Evolutionary conservation across 1,140 invertebrate species (phyloP).

Genomic region (Doryteuthis pealeii): DNA sequence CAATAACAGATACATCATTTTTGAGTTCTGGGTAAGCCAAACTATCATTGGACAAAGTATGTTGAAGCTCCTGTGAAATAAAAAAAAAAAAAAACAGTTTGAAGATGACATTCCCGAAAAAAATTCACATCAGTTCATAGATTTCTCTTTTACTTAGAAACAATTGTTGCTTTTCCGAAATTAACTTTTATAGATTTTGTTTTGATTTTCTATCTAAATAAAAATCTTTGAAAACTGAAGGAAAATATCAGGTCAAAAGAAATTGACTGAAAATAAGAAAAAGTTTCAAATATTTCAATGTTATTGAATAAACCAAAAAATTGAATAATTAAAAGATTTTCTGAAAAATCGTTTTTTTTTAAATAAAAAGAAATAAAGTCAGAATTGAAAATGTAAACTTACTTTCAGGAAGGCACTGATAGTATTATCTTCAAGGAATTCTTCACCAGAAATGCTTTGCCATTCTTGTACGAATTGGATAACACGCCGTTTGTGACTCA

Average conservation of each 20-base stretch:
- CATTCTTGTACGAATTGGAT: conserved; percentile 80
- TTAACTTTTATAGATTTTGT: too few relatives aligned
- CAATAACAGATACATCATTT: conserved; percentile 51
- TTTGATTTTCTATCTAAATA: too few relatives aligned
- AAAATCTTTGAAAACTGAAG: too few relatives aligned
- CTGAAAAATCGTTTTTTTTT: background rate
- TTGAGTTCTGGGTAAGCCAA: conserved; percentile 49
- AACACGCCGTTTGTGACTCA: conserved; percentile 75
- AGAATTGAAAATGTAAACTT: conserved; percentile 24
- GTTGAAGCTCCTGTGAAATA: conserved; percentile 68
- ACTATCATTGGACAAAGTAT: conserved; percentile 68
- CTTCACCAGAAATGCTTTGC: conserved; percentile 72
- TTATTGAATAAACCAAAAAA: too few relatives aligned
- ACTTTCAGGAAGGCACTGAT: conserved; percentile 75
- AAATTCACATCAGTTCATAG: too few relatives aligned
- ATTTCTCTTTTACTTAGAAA: too few relatives aligned
- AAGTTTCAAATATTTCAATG: too few relatives aligned
- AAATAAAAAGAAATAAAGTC: background rate
- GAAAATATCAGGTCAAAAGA: too few relatives aligned
- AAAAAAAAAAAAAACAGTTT: conserved; percentile 12
- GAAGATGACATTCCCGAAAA: too few relatives aligned
- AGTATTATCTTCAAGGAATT: conserved; percentile 74
- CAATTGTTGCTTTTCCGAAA: too few relatives aligned
- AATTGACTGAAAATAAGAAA: too few relatives aligned
- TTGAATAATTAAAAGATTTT: too few relatives aligned